Conservation (phyloP, 1,140 invertebrate genomes). For the Ooceraea biroi region DNA sequence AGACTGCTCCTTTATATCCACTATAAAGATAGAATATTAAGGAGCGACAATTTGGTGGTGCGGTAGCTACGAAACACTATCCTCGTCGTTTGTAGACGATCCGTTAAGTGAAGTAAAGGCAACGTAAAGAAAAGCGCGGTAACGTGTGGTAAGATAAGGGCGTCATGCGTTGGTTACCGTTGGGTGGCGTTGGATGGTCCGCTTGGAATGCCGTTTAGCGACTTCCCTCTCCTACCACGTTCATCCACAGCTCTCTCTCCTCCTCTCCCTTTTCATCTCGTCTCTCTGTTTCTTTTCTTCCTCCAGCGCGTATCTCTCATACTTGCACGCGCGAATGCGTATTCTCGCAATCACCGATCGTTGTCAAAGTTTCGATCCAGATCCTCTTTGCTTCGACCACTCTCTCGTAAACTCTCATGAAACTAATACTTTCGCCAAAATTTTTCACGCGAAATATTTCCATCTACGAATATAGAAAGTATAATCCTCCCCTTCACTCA, state of each 20-base stretch:
- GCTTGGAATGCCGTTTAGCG: conserved; percentile 85
- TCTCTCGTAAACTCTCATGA: not conserved
- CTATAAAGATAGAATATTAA: conserved; percentile 22
- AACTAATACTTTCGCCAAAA: not conserved
- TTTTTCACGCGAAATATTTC: conserved; percentile 22
- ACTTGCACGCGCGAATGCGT: conserved; percentile 61
- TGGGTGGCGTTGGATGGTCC: conserved; percentile 84
- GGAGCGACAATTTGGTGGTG: conserved; percentile 9
- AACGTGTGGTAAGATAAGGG: conserved; percentile 76
- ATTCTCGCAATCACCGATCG: conserved; percentile 63
- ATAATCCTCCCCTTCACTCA: not conserved
- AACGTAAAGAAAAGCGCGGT: conserved; percentile 70
- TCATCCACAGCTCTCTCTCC: conserved; percentile 67
- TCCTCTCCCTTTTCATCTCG: conserved; percentile 23
- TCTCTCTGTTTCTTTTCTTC: conserved; percentile 44
- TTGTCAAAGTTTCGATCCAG: conserved; percentile 50
- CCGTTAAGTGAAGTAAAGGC: conserved; percentile 74
- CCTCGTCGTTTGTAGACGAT: conserved; percentile 66
- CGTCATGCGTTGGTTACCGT: conserved; percentile 84
- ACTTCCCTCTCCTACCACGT: conserved; percentile 81
- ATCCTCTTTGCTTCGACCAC: conserved; percentile 14
- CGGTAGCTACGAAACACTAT: conserved; percentile 55
- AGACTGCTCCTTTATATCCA: conserved; percentile 40
- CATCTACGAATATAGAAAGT: not conserved
- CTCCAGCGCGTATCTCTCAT: conserved; percentile 66